These are phyloP conservation scores for Andrena fulva DNA, from an alignment of 2,888 invertebrate species.

Conservation along the genomic window DNA sequence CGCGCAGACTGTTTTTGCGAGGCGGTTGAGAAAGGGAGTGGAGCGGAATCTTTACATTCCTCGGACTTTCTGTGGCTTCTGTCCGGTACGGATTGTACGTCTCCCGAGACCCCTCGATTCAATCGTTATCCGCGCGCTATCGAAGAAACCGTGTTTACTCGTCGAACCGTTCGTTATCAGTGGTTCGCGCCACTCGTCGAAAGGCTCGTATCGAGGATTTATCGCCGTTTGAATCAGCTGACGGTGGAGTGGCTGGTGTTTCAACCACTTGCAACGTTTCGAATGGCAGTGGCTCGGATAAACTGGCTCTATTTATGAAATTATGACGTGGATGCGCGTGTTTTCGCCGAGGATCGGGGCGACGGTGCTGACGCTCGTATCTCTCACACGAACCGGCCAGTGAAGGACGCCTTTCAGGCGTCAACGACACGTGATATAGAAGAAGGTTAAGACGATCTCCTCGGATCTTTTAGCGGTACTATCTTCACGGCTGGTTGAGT, in stretches of 20 bases:
- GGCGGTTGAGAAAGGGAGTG: too few relatives aligned
- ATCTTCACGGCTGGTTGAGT: conserved; percentile 68
- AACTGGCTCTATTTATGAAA: conserved; percentile 17
- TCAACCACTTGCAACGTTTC: background rate
- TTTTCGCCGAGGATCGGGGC: background rate
- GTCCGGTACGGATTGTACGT: background rate
- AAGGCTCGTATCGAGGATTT: background rate
- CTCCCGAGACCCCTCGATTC: background rate
- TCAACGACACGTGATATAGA: conserved; percentile 67
- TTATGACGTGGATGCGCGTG: background rate
- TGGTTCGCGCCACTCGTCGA: background rate
- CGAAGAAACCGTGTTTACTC: background rate
- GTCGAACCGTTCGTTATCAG: background rate
- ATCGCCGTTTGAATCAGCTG: background rate
- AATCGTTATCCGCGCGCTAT: too few relatives aligned
- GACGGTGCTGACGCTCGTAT: conserved; percentile 54
- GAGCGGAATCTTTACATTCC: background rate
- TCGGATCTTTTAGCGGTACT: conserved; percentile 58
- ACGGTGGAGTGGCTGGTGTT: background rate
- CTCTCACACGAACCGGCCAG: conserved; percentile 36
- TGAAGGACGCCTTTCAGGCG: conserved; percentile 56
- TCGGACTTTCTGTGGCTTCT: background rate
- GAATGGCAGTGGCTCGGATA: background rate
- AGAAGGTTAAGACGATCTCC: conserved; percentile 72
- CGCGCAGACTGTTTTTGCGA: background rate